Conservation (phyloP, 2,888 invertebrate genomes). For the Stenodera caucasica region DNA sequence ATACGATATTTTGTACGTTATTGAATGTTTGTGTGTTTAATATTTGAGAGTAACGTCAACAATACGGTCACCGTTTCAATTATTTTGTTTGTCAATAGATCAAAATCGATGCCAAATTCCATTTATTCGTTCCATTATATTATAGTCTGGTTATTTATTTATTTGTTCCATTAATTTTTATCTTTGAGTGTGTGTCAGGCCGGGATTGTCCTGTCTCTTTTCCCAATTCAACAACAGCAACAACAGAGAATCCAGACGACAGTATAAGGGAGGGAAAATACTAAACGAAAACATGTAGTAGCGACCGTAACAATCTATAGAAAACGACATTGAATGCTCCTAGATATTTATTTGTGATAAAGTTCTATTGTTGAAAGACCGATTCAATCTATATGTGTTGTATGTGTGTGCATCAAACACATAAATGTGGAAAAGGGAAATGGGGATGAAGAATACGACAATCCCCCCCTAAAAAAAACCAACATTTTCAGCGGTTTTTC, state of each 20-base stretch:
- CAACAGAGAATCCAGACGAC: not conserved
- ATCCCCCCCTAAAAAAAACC: conserved; percentile 21
- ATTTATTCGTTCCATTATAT: not conserved
- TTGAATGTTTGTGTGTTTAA: too few relatives aligned
- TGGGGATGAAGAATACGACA: conserved; percentile 21
- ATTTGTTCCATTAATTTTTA: conserved; percentile 7
- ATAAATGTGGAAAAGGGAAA: conserved; percentile 43
- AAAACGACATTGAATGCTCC: conserved; percentile 17
- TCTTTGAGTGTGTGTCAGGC: not conserved
- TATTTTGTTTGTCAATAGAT: too few relatives aligned
- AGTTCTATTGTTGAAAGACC: conserved; percentile 35
- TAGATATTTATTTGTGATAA: conserved; percentile 41
- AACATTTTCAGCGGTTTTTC: conserved; percentile 31
- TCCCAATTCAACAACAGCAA: conserved; percentile 2
- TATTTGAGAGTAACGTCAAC: too few relatives aligned
- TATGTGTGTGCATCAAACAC: conserved; percentile 32
- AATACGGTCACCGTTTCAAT: too few relatives aligned
- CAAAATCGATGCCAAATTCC: not conserved
- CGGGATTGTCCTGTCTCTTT: not conserved
- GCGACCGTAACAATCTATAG: conserved; percentile 15
- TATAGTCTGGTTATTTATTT: not conserved
- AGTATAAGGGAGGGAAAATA: conserved; percentile 1
- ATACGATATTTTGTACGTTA: too few relatives aligned
- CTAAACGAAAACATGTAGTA: conserved; percentile 13
- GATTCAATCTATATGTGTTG: conserved; percentile 36